Evolutionary conservation across 2,113 vertebrate species (phyloP), one percentile per base, ranked within the genome.

Genomic region (Mastomys natalensis): DNA sequence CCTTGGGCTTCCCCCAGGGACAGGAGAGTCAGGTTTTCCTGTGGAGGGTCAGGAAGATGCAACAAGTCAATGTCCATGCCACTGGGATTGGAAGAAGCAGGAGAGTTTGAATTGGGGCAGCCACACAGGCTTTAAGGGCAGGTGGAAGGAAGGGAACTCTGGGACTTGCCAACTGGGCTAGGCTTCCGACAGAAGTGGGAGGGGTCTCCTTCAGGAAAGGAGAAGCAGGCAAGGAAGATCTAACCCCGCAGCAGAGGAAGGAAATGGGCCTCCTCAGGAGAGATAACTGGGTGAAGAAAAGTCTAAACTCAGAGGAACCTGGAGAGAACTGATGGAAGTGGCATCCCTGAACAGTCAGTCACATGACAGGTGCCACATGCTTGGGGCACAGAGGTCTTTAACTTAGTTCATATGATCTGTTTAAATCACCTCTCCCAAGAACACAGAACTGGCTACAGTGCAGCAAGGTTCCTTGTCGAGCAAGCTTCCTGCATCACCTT

Each of bases 31-130:
- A 70, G 37, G 76, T 74, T 72, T 96, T 91, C 93, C 97, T 48
- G 82, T 8, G 8, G 72, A 85, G 91, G 94, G 88, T 92, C 89
- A 94, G 68, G 90, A 96, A 68, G 90, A 77, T 29, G 89, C 90
- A 84, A 94, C 91, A 95, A 97, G 91, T 92, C 77, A 94, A 95
- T 97, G 95, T 96, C 62, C 21, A 3, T 7, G 29, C 64, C 90
- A 21, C 94, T 48, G 73, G 93, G 13, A 37, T 29, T 22, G 4
- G 55, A 55, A 90, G 88, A 31, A 64, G 91, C 92, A 85, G 86
- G 34, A 88, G 88, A 77, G 60, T 53, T 15, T 60, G 80, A 92
- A 21, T 51, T 5, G 34, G 64, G 82, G 45, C 6, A 24, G 66
- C 19, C 4, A 7, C 60, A 87, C 77, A 43, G 93, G 85, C 93